A percentile compares a stretch with the other conserved stretches of the same genome.
These are phyloP conservation scores for Blastobasis adustella DNA, from an alignment of 2,888 invertebrate species.

Conservation along the genomic window DNA sequence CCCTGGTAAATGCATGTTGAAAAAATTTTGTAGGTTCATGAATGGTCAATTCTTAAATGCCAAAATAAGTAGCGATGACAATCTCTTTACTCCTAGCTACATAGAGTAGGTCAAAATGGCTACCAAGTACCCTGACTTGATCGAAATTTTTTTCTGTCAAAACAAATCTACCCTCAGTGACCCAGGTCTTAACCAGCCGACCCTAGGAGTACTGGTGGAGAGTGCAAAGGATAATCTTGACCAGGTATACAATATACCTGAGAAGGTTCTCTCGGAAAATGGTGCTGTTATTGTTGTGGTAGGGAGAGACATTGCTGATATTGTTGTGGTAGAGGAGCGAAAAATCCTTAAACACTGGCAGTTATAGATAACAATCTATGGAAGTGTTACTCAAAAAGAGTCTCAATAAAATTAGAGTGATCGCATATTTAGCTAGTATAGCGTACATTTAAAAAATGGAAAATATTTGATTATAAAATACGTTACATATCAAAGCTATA, in stretches of 20 bases:
- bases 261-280: constrained; percentile 83
- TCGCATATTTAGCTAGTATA: too few relatives aligned
- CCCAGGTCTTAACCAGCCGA: constrained; percentile 89
- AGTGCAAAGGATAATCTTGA: constrained; percentile 84
- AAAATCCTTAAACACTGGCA: constrained; percentile 79
- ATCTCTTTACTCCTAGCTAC: constrained; percentile 77
- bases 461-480: too few relatives aligned
- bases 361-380: constrained; percentile 83
- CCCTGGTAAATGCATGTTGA: constrained; percentile 84
- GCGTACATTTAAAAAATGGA: too few relatives aligned
- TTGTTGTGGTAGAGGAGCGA: constrained; percentile 90
- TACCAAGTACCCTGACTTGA: constrained; percentile 79
- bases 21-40: constrained; percentile 70
- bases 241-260: constrained; percentile 90
- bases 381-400: constrained; percentile 62
- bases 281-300: too few relatives aligned
- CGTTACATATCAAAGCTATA: too few relatives aligned
- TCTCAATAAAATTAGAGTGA: constrained; percentile 48
- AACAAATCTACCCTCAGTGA: constrained; percentile 79
- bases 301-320: too few relatives aligned
- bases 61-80: constrained; percentile 87
- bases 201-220: constrained; percentile 91
- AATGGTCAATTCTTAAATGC: constrained; percentile 88
- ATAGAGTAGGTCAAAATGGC: constrained; percentile 84
- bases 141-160: constrained; percentile 94